Base-by-base conservation (phyloP, 2,888 invertebrate species). In the Spilarctia lutea region DNA sequence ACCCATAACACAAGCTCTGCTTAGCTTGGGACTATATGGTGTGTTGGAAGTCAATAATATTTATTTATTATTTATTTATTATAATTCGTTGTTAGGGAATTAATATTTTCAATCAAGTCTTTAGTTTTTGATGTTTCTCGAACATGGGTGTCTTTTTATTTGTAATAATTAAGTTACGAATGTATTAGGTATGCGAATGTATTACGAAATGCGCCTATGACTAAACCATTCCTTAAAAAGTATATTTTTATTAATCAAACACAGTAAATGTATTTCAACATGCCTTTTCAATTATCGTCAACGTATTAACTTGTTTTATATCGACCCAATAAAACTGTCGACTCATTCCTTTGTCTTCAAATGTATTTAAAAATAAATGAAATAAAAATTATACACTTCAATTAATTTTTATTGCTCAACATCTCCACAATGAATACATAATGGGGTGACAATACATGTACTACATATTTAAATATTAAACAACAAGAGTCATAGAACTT, bases 401-500 rank as follows among this genome's bases (percentile, higher is more conserved):
- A 88, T 88, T 86, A 86, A 82, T 81, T 88, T 87, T 86, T 85
- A 87, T 86, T 83, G 81, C 80, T 70, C 70, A 76, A 84, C 82
- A 83, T 77, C 75, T 83, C 78, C 82, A 81, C 80, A 78, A 75
- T 80, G 85, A 88, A 88, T 87, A 83, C 81, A 74, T 81, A 87
- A 87, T 85, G 78, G 75, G 75, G 71, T 71, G 72, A 75, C 80
- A 77, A 76, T 81, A 86, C 83, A 85, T 82, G 82, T 84, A 80
- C 71, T 80, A 87, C 81, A 86, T 85, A 88, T 88, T 89, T 85
- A 88, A 89, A 87, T 87, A 82, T 85, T 73, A 84, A 85, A 83
- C 81, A 81, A 71, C 84, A 79, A 81, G 86, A 83, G 94, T 94
- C 94, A 92, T 92, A 89, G 94, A 94, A 94, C 94, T 87, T 89